These are phyloP conservation scores for Melanotaenia maccullochi DNA, from an alignment of 2,797 vertebrate species.

Conservation along the genomic window DNA sequence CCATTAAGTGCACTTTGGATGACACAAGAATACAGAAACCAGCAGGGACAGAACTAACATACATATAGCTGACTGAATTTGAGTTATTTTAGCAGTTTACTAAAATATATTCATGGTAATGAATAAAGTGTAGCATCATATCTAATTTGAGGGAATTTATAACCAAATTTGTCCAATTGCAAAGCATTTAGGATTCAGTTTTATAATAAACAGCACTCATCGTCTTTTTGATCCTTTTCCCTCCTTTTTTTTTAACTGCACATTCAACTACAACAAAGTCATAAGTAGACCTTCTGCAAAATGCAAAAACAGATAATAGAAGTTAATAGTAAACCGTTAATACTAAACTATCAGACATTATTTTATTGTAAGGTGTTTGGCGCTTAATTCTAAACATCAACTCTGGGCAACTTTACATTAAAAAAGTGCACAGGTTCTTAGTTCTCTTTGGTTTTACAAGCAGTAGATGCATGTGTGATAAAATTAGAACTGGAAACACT, in stretches of 20 bases:
- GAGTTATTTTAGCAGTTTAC: neutral
- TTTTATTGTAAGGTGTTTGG: neutral
- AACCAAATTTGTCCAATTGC: neutral
- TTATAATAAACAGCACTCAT: neutral
- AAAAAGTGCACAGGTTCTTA: neutral
- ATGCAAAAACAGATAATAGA: neutral
- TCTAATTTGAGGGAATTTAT: neutral
- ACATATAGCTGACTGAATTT: neutral
- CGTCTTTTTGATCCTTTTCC: neutral
- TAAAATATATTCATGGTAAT: neutral
- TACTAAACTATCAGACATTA: neutral
- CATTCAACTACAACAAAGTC: neutral
- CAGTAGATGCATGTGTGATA: neutral
- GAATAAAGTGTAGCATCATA: neutral
- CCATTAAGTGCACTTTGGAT: neutral
- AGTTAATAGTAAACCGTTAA: neutral
- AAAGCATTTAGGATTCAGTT: too few species aligned
- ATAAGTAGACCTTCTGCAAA: neutral
- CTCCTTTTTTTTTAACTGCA: neutral
- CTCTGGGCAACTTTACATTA: neutral
- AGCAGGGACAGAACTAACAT: neutral
- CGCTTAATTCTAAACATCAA: neutral
- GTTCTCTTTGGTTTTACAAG: neutral
- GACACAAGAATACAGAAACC: neutral
- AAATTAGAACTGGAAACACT: neutral